Percentiles rank a stretch among this genome's conserved stretches.
Conservation (phyloP, 2,113 vertebrate genomes). For the Scalopus aquaticus region DNA sequence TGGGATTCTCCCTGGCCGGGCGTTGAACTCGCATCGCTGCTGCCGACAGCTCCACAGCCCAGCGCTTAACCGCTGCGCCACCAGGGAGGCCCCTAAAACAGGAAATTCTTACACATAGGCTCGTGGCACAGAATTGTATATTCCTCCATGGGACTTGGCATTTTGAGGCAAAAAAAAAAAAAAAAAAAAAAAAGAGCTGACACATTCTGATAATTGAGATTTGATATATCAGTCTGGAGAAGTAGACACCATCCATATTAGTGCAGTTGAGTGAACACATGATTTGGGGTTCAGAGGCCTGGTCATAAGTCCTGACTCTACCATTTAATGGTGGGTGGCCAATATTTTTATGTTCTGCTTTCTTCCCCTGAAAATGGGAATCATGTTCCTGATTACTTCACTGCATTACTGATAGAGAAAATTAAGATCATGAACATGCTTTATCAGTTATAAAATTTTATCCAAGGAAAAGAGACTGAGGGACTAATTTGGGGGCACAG, state of each 20-base stretch:
- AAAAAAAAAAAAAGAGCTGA: neutral
- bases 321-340: neutral
- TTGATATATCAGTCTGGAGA: neutral
- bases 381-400: neutral
- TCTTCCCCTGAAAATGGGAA: neutral
- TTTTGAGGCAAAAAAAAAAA: neutral
- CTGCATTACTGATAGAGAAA: conserved; percentile 5
- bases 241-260: neutral
- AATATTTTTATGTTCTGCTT: neutral
- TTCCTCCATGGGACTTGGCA: neutral
- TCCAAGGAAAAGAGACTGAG: neutral
- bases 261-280: neutral
- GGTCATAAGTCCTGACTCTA: neutral
- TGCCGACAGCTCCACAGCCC: too few relatives aligned
- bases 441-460: neutral
- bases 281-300: neutral
- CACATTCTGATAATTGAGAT: neutral
- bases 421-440: neutral
- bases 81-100: too few relatives aligned
- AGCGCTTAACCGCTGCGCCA: too few relatives aligned
- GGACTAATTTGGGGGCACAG: neutral
- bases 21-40: too few relatives aligned
- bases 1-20: too few relatives aligned
- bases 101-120: neutral
- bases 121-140: neutral